A percentile compares a stretch with the other conserved stretches of the same genome.
These are phyloP conservation scores for Sterna hirundo DNA, from an alignment of 2,113 vertebrate genomes.

Conservation along the genomic window DNA sequence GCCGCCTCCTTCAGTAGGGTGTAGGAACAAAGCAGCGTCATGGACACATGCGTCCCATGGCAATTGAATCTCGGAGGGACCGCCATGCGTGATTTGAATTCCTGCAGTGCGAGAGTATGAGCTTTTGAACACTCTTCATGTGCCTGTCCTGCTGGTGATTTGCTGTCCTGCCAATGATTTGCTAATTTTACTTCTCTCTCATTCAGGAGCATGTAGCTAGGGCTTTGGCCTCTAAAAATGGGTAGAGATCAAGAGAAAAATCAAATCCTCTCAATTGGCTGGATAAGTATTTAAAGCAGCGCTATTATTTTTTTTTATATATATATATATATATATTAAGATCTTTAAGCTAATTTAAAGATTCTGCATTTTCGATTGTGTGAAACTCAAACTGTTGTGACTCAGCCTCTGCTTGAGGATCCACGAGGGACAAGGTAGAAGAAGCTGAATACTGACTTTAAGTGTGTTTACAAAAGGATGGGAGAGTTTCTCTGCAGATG, in stretches of 20 bases:
- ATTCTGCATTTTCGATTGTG: background rate
- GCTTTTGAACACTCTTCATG: background rate
- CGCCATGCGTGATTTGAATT: background rate
- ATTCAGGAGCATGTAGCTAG: background rate
- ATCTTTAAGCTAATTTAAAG: background rate
- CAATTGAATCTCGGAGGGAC: background rate
- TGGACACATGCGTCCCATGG: background rate
- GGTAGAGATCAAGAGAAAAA: background rate
- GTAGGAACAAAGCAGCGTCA: background rate
- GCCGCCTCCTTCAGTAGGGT: background rate
- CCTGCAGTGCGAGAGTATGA: background rate
- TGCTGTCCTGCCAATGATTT: background rate
- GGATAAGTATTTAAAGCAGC: background rate
- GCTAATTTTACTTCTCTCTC: background rate
- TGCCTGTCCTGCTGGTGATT: background rate
- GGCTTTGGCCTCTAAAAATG: background rate
- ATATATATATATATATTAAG: background rate
- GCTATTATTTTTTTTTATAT: background rate
- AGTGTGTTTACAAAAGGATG: background rate
- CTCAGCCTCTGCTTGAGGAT: background rate
- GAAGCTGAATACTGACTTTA: background rate
- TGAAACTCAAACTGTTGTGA: background rate
- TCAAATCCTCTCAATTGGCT: background rate
- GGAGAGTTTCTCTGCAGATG: background rate
- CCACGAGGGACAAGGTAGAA: background rate